phyloP scores from a whole-genome alignment of 2,113 vertebrate species.

The Mesitornis unicolor region DNA sequence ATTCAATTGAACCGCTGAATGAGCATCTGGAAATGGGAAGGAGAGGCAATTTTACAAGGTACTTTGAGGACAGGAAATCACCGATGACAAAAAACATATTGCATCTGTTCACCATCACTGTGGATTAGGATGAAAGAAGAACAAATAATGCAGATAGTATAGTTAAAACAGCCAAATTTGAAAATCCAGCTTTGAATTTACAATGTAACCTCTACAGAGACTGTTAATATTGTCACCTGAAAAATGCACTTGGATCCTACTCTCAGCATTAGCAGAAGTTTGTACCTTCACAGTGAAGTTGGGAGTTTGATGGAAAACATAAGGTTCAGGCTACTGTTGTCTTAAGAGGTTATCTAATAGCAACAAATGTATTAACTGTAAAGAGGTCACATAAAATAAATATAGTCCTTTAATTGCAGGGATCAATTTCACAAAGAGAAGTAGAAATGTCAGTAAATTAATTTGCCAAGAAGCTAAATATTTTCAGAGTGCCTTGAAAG shows the following conservation, averaged over 20 bases:
- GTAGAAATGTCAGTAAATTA: neutral
- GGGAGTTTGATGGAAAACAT: neutral
- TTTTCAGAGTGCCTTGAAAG: neutral
- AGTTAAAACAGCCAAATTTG: neutral
- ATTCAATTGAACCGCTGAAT: neutral
- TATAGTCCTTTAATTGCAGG: neutral
- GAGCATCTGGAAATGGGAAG: constrained; percentile 17
- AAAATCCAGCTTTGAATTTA: neutral
- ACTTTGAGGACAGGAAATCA: constrained; percentile 5
- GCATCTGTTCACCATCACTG: neutral
- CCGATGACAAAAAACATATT: neutral
- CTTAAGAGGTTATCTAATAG: neutral
- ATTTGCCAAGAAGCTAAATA: neutral
- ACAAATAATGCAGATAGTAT: neutral
- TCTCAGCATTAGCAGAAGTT: neutral
- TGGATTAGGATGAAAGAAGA: neutral
- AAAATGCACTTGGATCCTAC: neutral
- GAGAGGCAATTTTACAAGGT: neutral
- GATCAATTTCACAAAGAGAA: neutral
- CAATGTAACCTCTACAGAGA: neutral
- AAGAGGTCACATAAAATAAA: neutral
- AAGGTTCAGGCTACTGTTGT: neutral
- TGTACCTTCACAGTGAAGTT: neutral
- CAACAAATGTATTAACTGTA: neutral
- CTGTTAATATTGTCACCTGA: neutral